Percentiles rank a stretch among this genome's conserved stretches.
These are phyloP conservation scores for Buphagus erythrorhynchus DNA, from an alignment of 2,797 vertebrate genomes.

Conservation along the genomic window DNA sequence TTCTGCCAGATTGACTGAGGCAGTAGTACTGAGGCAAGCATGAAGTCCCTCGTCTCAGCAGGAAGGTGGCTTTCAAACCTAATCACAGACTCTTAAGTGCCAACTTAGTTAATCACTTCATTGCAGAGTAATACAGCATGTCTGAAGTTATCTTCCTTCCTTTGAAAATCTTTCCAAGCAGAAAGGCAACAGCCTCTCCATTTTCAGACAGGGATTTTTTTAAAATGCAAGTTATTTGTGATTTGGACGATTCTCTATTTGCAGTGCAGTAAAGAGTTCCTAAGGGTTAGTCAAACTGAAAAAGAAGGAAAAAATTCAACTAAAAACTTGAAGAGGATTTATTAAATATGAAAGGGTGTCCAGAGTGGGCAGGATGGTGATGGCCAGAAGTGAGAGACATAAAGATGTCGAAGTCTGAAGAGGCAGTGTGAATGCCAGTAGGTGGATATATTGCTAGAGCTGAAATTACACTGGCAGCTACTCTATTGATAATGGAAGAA, in stretches of 20 bases:
- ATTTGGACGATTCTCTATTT: background rate
- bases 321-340: background rate
- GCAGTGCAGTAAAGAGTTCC: background rate
- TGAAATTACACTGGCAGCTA: background rate
- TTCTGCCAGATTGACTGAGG: background rate
- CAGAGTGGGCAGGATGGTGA: background rate
- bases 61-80: constrained; percentile 6
- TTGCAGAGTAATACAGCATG: background rate
- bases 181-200: background rate
- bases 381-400: background rate
- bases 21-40: background rate
- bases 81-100: background rate
- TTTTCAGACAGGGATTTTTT: background rate
- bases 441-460: background rate
- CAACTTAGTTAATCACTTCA: background rate
- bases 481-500: background rate
- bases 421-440: background rate
- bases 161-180: background rate
- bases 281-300: background rate
- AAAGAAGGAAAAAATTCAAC: background rate
- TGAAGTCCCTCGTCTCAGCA: background rate
- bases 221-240: background rate
- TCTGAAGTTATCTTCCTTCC: background rate
- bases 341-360: background rate
- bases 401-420: background rate